Base-by-base conservation (phyloP, 2,797 vertebrate genomes). In the Mustela erminea region DNA sequence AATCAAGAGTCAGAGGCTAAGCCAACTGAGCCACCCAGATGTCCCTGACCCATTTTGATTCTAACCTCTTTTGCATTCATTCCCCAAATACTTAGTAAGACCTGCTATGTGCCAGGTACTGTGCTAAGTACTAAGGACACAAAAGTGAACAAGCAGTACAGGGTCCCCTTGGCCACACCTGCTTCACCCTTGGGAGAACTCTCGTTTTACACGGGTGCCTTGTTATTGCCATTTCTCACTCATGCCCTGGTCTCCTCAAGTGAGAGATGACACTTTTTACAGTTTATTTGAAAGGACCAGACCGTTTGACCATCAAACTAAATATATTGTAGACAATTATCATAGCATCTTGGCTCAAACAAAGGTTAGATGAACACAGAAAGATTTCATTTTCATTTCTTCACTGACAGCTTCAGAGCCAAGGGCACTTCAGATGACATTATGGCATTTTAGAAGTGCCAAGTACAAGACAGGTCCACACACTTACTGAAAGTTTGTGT, bases 311-410 rank as follows among this genome's bases (percentile, higher is more conserved):
- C 46, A 75, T 54, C 77, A 93, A 85, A 38, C 29, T 78, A 95
- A 90, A 66, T 56, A 41, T 6, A 68, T 10, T 85, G 6, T 43
- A 74, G n/a, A 75, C 20, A 66, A 25, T 86, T 86, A 96, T 66
- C 41, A 85, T 43, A 41, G 52, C 85, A 90, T 64, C 43, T 87
- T 68, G 25, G 21, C 29, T 90, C 62, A 89, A 72, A 95, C 38
- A 92, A 94, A 97, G 58, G 6, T 80, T 82, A 95, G 54, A 95
- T 12, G 17, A 93, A 80, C 21, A 87, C 15, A 72, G 43, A 92
- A 86, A 56, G 7, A 85, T 68, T 84, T 75, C 60, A 46, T 93
- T 92, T 83, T 83, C 25, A 15, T 86, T 93, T 90, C 62, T 94
- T 93, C n/a, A 7, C 84, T 85, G 87, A 86, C 7, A 93, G n/a